phyloP scores from a whole-genome alignment of 1,140 invertebrate species.

The Atta cephalotes region DNA sequence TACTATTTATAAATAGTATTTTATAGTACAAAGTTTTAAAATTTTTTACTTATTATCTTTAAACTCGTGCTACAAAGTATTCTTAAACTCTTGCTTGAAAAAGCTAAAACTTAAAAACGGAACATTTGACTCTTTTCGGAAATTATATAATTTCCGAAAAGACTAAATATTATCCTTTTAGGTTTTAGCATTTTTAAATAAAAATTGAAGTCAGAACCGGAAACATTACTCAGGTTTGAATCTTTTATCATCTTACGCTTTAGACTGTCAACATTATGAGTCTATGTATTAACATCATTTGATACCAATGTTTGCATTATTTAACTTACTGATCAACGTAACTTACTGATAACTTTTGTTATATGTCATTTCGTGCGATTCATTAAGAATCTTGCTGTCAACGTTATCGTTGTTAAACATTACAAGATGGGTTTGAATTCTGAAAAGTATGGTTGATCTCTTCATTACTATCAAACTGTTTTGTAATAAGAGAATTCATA shows the following conservation, averaged over 20 bases:
- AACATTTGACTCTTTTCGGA: neutral
- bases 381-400: slow-evolving; percentile 24
- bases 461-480: neutral
- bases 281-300: slow-evolving; percentile 12
- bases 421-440: neutral
- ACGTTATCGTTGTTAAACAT: neutral
- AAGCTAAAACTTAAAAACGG: neutral
- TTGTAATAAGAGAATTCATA: neutral
- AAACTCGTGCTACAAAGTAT: neutral
- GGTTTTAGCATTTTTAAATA: neutral
- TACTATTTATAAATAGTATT: too few species aligned
- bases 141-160: slow-evolving; percentile 25
- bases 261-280: neutral
- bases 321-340: slow-evolving; percentile 45
- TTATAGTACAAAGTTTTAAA: neutral
- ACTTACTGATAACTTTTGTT: slow-evolving; percentile 35
- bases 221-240: slow-evolving; percentile 8
- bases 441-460: neutral
- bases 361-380: slow-evolving; percentile 8
- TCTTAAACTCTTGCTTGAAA: neutral
- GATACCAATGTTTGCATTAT: slow-evolving; percentile 55
- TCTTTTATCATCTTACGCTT: neutral
- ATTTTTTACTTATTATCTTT: neutral
- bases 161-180: neutral
- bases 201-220: neutral